Conservation (phyloP, 2,888 invertebrate genomes). For the Xanthia icteritia region DNA sequence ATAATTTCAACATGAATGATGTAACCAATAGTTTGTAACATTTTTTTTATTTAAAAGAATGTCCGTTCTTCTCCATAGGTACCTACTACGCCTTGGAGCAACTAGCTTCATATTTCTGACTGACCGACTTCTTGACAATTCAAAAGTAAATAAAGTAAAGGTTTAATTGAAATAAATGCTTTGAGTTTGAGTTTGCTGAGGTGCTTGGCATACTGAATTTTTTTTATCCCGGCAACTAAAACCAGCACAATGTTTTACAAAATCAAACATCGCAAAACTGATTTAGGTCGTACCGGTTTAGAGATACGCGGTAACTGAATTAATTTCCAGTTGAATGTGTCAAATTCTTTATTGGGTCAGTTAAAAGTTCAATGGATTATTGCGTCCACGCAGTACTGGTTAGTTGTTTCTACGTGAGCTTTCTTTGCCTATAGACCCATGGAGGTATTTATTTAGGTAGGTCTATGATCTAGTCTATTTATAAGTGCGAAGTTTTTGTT, state of each 20-base stretch:
- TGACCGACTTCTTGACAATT: too few species aligned
- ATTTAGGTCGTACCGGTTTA: constrained; percentile 34
- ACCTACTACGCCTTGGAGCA: too few species aligned
- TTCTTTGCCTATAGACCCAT: neutral
- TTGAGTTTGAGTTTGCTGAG: too few species aligned
- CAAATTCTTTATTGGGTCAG: constrained; percentile 57
- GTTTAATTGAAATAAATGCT: too few species aligned
- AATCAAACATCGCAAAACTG: neutral
- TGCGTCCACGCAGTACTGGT: constrained; percentile 41
- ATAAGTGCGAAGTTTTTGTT: too few species aligned
- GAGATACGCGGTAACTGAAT: constrained; percentile 28
- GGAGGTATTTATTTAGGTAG: neutral
- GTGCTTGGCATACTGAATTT: neutral
- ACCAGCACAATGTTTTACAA: neutral
- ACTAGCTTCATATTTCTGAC: too few species aligned
- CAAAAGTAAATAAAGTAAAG: too few species aligned
- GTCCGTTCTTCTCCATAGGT: too few species aligned
- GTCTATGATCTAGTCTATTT: neutral
- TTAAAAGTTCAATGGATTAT: constrained; percentile 43
- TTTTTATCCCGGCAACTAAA: neutral
- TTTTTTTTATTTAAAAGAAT: too few species aligned
- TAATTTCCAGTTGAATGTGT: constrained; percentile 46
- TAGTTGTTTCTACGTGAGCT: neutral
- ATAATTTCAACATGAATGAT: too few species aligned
- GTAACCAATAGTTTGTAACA: too few species aligned